These are phyloP conservation scores for Pachliopta kotzebuea DNA, from an alignment of 2,888 invertebrate species.

Conservation along the genomic window DNA sequence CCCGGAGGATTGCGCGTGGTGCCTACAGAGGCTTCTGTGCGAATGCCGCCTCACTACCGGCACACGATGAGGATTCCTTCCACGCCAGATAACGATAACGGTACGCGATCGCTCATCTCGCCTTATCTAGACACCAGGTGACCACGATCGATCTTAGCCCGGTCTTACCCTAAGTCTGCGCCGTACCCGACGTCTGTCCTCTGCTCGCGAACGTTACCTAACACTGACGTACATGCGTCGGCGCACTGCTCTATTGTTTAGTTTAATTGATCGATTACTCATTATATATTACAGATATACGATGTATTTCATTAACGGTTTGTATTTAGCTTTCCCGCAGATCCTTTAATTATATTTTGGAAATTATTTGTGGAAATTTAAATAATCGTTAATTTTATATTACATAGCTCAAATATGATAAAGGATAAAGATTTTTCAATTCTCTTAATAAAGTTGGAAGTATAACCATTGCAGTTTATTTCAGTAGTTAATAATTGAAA, in stretches of 20 bases:
- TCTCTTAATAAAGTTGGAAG: too few species aligned
- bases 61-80: slow-evolving; percentile 66
- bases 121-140: slow-evolving; percentile 60
- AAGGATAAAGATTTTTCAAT: too few species aligned
- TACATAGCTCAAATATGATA: neutral
- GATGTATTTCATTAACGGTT: slow-evolving; percentile 10
- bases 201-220: slow-evolving; percentile 36
- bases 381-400: neutral
- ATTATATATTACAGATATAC: slow-evolving; percentile 17
- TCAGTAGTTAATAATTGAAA: neutral
- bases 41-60: slow-evolving; percentile 64
- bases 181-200: slow-evolving; percentile 34
- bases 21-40: slow-evolving; percentile 74
- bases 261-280: slow-evolving; percentile 27
- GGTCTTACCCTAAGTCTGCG: slow-evolving; percentile 43
- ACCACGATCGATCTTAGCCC: slow-evolving; percentile 58
- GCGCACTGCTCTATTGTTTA: slow-evolving; percentile 18
- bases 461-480: neutral
- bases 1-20: slow-evolving; percentile 71
- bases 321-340: neutral
- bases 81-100: slow-evolving; percentile 74
- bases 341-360: neutral
- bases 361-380: neutral
- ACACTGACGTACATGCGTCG: slow-evolving; percentile 31
- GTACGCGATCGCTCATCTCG: slow-evolving; percentile 68